phyloP scores from a whole-genome alignment of 2,113 vertebrate genomes.

The Scortum barcoo region DNA sequence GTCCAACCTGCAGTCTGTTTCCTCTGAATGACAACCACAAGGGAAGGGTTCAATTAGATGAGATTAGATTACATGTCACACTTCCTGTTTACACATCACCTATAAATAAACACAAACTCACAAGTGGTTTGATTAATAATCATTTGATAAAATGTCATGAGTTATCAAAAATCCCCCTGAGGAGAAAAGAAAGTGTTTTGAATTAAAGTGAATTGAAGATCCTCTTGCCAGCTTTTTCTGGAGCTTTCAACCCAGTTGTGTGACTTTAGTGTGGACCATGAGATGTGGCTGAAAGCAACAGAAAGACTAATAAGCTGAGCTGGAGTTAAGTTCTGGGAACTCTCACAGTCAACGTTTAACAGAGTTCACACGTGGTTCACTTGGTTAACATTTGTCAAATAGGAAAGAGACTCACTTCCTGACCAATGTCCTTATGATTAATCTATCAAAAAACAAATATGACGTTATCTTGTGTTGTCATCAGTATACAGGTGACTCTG shows the following conservation, averaged over 20 bases:
- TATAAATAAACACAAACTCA: not conserved
- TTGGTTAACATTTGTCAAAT: too few relatives aligned
- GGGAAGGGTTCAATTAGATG: conserved; percentile 14
- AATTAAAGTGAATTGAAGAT: too few relatives aligned
- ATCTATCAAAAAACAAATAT: conserved; percentile 19
- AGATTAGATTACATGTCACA: too few relatives aligned
- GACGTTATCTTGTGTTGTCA: not conserved
- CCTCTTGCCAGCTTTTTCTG: not conserved
- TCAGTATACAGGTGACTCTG: not conserved
- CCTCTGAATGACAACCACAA: not conserved
- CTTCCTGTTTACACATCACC: not conserved
- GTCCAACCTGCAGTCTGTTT: not conserved
- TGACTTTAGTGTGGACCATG: not conserved
- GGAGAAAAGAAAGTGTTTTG: too few relatives aligned
- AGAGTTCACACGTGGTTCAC: not conserved
- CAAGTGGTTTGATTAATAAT: too few relatives aligned
- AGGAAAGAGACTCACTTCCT: conserved; percentile 48
- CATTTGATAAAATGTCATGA: too few relatives aligned
- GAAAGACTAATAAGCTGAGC: not conserved
- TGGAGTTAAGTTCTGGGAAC: not conserved
- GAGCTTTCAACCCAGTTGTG: not conserved
- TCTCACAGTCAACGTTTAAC: not conserved
- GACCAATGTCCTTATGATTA: conserved; percentile 12
- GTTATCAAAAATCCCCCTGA: too few relatives aligned
- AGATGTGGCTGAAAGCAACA: not conserved